Evolutionary conservation across 2,797 vertebrate species (phyloP).

Genomic region (Fistularia tabacaria): DNA sequence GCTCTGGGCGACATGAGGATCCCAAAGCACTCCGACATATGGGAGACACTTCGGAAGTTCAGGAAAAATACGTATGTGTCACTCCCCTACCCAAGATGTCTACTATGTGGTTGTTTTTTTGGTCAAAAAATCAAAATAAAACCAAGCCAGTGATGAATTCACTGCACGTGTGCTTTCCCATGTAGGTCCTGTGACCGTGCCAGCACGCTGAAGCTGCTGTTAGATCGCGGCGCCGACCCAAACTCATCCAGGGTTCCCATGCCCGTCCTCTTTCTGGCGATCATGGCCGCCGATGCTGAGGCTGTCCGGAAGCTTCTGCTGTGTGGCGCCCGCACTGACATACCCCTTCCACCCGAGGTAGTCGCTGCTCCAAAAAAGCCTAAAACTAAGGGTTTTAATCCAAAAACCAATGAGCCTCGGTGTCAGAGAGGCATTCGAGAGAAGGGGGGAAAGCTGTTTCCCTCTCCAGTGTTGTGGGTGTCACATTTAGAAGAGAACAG

Average conservation of each 20-base stretch:
- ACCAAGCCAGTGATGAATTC: too few species aligned
- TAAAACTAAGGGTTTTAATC: too few species aligned
- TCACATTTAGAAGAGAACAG: too few species aligned
- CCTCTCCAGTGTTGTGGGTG: too few species aligned
- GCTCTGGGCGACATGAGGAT: slow-evolving; percentile 45
- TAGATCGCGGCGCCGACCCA: slow-evolving; percentile 83
- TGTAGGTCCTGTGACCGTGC: slow-evolving; percentile 67
- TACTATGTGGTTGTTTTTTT: too few species aligned
- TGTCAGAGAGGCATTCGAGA: too few species aligned
- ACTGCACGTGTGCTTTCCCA: background rate
- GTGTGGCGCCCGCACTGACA: slow-evolving; percentile 75
- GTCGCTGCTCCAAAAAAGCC: too few species aligned
- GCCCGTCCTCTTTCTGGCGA: slow-evolving; percentile 79
- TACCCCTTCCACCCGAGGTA: slow-evolving; percentile 74
- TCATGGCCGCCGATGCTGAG: slow-evolving; percentile 77
- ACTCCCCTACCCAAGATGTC: too few species aligned
- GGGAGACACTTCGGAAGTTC: slow-evolving; percentile 57
- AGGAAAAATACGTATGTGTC: slow-evolving; percentile 50
- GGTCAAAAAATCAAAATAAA: too few species aligned
- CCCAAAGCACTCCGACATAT: slow-evolving; percentile 15
- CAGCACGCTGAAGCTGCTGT: slow-evolving; percentile 75
- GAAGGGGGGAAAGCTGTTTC: too few species aligned
- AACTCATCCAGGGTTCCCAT: slow-evolving; percentile 74
- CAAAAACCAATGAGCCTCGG: too few species aligned
- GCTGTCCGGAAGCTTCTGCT: slow-evolving; percentile 77